A percentile compares a stretch with the other conserved stretches of the same genome.
These are phyloP conservation scores for Dolomedes plantarius DNA, from an alignment of 2,888 invertebrate genomes.

Conservation along the genomic window DNA sequence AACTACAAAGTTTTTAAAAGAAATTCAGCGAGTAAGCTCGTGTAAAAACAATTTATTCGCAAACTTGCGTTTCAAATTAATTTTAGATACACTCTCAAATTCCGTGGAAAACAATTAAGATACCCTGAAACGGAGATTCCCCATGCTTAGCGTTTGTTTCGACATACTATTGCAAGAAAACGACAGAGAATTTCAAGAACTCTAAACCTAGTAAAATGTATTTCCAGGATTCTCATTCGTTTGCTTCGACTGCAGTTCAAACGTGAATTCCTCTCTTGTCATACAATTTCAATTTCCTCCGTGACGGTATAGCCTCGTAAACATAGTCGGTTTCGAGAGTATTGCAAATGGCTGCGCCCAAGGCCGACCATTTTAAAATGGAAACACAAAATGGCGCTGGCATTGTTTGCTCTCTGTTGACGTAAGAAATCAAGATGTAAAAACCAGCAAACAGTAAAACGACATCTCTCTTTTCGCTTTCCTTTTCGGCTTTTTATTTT, in stretches of 20 bases:
- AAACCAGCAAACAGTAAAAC: neutral
- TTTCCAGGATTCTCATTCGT: conserved; percentile 6
- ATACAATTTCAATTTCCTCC: conserved; percentile 46
- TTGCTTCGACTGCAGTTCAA: conserved; percentile 21
- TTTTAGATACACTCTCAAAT: too few relatives aligned
- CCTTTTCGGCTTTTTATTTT: conserved; percentile 32
- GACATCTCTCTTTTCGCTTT: neutral
- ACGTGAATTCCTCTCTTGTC: neutral
- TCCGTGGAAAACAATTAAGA: neutral
- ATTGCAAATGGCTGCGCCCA: conserved; percentile 50
- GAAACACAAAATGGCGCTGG: conserved; percentile 50
- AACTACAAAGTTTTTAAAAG: too few relatives aligned
- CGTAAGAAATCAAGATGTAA: conserved; percentile 44
- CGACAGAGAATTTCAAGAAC: neutral
- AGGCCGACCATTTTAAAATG: conserved; percentile 27
- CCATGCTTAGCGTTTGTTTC: neutral
- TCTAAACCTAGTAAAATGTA: neutral
- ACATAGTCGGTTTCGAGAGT: conserved; percentile 38
- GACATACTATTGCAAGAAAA: neutral
- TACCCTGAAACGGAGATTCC: too few relatives aligned
- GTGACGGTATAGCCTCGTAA: conserved; percentile 52
- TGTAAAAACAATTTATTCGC: too few relatives aligned
- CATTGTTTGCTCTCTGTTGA: conserved; percentile 57
- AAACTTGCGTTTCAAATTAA: too few relatives aligned
- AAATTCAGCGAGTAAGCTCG: too few relatives aligned